Evolutionary conservation across 2,888 invertebrate genomes (phyloP), one percentile per base, ranked within the genome.

Genomic region (Physocephala rufipes): DNA sequence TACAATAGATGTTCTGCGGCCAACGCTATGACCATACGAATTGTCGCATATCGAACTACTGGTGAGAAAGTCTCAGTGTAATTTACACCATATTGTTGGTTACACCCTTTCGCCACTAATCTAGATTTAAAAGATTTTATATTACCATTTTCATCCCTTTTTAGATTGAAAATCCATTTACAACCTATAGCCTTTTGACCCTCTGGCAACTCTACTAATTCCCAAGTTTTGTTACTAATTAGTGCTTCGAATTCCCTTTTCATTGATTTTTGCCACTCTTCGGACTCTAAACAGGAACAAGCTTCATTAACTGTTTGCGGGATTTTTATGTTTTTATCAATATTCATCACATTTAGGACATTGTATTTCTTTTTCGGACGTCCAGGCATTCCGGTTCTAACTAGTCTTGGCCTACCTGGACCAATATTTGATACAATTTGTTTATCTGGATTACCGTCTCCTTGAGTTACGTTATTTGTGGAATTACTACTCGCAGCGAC

Each of bases 101-200:
- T 53, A 55, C 67, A 74, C 0, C 71, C 74, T 53, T 53, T 53
- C 2, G 73, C 71, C n/a, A 74, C 73, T 24, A 71, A 30, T 21
- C 68, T 68, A 51, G 47, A 26, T 30, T 61, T 73, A 49, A 47
- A 68, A 5, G 66, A 45, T 24, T 69, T 64, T 15, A 74, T 65
- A 5, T 47, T 67, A 7, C 73, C 74, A 36, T 72, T 12, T 16
- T 63, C 28, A 51, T 75, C 66, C 12, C 67, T 28, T 65, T 76
- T 76, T 13, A 69, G 12, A 15, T 49, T 64, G 30, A 64, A 75
- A 1, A 76, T 74, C 75, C 75, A 77, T 19, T 73, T 75, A 26
- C 68, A 75, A 7, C 72, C 71, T 51, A 76, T 74, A 0, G 69
- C 69, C 7, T 71, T 62, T 45, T 69, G 47, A 13, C 72, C 70